These are phyloP conservation scores for Clarias pachynema DNA, from an alignment of 2,797 vertebrate species.

Conservation along the genomic window DNA sequence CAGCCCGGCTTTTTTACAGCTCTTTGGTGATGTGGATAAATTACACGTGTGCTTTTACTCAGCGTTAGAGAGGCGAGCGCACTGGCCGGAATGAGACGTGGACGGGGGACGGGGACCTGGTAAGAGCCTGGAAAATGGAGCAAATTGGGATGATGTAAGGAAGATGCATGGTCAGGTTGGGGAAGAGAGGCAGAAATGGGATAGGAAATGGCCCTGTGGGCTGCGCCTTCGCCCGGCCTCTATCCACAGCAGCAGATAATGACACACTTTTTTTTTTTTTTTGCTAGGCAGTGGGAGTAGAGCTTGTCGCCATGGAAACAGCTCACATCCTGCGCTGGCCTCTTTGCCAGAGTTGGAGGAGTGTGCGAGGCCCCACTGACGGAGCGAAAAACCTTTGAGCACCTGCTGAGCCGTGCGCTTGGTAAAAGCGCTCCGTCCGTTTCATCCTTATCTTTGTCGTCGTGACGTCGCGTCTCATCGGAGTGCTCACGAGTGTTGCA, in stretches of 20 bases:
- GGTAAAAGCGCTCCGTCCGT: conserved; percentile 33
- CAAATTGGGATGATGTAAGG: conserved; percentile 64
- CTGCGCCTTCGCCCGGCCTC: conserved; percentile 61
- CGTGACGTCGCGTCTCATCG: conserved; percentile 38
- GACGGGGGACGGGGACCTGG: neutral
- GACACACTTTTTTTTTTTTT: conserved; percentile 71
- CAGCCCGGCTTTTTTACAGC: conserved; percentile 61
- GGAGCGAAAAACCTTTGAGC: conserved; percentile 61
- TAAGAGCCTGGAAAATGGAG: conserved; percentile 59
- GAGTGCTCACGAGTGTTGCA: conserved; percentile 54
- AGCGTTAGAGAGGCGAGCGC: neutral
- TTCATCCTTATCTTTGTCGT: neutral
- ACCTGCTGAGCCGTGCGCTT: conserved; percentile 54
- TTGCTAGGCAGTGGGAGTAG: conserved; percentile 74
- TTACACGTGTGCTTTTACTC: conserved; percentile 63
- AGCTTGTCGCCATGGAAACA: conserved; percentile 82
- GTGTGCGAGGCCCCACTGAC: conserved; percentile 67
- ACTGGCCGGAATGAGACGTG: conserved; percentile 9
- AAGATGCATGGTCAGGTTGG: conserved; percentile 48
- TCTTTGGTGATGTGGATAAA: conserved; percentile 58
- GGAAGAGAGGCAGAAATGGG: conserved; percentile 41
- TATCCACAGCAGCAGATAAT: conserved; percentile 80
- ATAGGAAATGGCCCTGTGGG: conserved; percentile 56
- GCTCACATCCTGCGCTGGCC: conserved; percentile 77
- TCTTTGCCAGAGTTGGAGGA: conserved; percentile 64